Percentiles rank a stretch among this genome's conserved stretches.
Evolutionary conservation across 2,797 vertebrate genomes (phyloP).

Genomic region (Chiroxiphia lanceolata): DNA sequence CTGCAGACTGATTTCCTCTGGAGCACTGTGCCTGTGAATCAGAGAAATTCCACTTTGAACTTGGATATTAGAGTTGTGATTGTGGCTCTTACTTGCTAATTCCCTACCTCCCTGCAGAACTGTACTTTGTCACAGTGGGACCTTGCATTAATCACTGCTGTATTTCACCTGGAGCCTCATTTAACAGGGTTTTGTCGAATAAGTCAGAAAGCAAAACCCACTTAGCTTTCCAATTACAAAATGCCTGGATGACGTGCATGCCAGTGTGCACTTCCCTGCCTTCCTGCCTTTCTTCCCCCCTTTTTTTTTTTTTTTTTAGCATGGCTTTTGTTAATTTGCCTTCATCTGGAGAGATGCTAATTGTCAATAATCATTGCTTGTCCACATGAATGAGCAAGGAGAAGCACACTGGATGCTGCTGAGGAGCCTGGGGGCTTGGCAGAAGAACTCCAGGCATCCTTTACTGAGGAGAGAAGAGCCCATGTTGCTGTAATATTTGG

Average conservation of each 20-base stretch:
- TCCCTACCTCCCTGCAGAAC: neutral
- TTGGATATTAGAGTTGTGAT: neutral
- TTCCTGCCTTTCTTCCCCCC: neutral
- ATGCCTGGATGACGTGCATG: neutral
- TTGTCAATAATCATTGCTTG: constrained; percentile 22
- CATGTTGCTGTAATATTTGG: neutral
- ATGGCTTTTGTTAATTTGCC: constrained; percentile 48
- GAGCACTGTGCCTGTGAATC: neutral
- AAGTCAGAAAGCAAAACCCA: constrained; percentile 33
- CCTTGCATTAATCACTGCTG: neutral
- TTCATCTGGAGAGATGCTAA: constrained; percentile 44
- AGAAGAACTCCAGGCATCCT: neutral
- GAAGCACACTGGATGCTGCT: neutral
- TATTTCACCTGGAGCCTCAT: constrained; percentile 20
- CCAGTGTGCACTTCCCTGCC: neutral
- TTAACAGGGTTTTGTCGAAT: constrained; percentile 23
- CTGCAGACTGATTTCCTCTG: neutral
- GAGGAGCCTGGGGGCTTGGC: neutral
- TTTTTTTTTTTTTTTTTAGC: neutral
- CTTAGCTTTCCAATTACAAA: constrained; percentile 19
- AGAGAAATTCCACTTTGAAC: neutral
- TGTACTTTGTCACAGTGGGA: neutral
- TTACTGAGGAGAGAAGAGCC: neutral
- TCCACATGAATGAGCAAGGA: constrained; percentile 28
- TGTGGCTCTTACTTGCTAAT: neutral